Percentiles rank a stretch among this genome's conserved stretches.
These are phyloP conservation scores for Drosophila bipectinata DNA, from an alignment of 1,140 invertebrate genomes.

Conservation along the genomic window DNA sequence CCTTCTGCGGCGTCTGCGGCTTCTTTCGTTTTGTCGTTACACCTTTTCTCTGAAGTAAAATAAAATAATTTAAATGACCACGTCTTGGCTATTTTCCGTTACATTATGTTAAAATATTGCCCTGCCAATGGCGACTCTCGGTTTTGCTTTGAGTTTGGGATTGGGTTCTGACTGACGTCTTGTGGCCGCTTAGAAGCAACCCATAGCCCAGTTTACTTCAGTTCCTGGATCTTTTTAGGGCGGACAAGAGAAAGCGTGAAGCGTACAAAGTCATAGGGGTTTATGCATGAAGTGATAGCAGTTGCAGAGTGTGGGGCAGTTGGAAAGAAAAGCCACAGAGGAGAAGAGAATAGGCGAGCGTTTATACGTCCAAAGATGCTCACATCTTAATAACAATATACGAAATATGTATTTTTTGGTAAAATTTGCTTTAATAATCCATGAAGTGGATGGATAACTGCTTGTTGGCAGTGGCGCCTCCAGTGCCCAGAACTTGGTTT, in stretches of 20 bases:
- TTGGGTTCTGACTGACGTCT: background rate
- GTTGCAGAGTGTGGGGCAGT: constrained; percentile 4
- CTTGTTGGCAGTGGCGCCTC: background rate
- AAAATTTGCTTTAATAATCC: constrained; percentile 76
- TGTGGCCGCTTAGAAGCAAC: no score
- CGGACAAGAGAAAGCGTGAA: constrained; percentile 70
- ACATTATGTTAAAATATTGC: constrained; percentile 80
- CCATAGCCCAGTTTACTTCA: constrained; percentile 9
- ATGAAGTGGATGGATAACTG: constrained; percentile 52
- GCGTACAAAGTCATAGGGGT: constrained; percentile 81
- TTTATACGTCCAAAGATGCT: constrained; percentile 3
- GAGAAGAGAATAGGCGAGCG: background rate
- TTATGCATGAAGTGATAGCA: constrained; percentile 81
- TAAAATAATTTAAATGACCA: constrained; percentile 81
- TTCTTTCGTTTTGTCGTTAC: constrained; percentile 61
- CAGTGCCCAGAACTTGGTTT: background rate
- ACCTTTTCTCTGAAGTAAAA: constrained; percentile 70
- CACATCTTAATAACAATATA: constrained; percentile 67
- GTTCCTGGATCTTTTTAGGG: background rate
- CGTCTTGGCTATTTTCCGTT: constrained; percentile 81
- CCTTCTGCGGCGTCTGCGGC: constrained; percentile 45
- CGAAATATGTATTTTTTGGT: constrained; percentile 73
- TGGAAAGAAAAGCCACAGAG: background rate
- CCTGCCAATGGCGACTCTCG: constrained; percentile 45
- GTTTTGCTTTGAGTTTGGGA: constrained; percentile 11